phyloP scores from a whole-genome alignment of 2,113 vertebrate species.

The Eulemur macaco region DNA sequence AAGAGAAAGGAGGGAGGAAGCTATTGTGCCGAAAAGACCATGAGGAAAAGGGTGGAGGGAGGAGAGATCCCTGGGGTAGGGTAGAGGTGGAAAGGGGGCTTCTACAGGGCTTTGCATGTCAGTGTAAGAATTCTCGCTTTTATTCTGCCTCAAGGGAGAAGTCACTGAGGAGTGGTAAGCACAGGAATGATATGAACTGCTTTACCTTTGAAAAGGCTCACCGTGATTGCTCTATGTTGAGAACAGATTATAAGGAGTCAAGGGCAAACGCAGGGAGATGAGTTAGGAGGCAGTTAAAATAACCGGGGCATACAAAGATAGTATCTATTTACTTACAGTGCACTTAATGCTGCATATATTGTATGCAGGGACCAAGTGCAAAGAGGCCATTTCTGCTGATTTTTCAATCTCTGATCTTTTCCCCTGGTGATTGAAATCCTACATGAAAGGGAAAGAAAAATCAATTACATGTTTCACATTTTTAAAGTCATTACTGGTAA shows the following conservation, averaged over 20 bases:
- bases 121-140: background rate
- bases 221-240: background rate
- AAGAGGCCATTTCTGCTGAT: background rate
- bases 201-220: background rate
- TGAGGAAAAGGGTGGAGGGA: background rate
- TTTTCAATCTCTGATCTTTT: background rate
- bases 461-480: background rate
- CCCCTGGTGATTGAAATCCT: background rate
- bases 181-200: background rate
- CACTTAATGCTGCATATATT: background rate
- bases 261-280: background rate
- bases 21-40: background rate
- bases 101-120: background rate
- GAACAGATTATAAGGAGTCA: background rate
- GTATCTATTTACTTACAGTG: background rate
- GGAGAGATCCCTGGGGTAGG: too few species aligned
- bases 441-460: background rate
- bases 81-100: rapidly evolving
- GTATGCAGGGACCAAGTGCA: background rate
- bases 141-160: background rate
- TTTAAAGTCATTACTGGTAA: background rate
- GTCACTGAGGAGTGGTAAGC: background rate
- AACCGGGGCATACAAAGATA: background rate
- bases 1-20: background rate
- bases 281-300: background rate